Conservation (phyloP, 2,888 invertebrate genomes). For the Anthoptus insignis region DNA sequence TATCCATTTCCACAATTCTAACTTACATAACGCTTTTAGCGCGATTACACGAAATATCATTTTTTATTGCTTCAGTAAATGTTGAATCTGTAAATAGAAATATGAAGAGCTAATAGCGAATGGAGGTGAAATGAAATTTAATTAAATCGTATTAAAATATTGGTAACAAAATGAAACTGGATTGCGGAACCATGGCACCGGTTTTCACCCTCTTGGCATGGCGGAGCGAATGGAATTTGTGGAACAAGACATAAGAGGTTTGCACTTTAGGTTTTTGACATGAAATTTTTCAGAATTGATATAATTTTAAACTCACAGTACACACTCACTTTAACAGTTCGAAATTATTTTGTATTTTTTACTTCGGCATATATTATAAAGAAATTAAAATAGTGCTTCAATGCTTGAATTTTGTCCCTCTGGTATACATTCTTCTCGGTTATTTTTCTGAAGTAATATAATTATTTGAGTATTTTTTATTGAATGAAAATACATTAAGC, state of each 20-base stretch:
- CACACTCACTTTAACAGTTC: too few relatives aligned
- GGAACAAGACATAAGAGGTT: slow-evolving; percentile 49
- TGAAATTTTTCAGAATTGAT: too few relatives aligned
- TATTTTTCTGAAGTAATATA: too few relatives aligned
- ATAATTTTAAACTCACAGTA: too few relatives aligned
- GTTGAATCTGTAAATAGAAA: slow-evolving; percentile 29
- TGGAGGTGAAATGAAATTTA: slow-evolving; percentile 35
- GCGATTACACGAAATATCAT: slow-evolving; percentile 29
- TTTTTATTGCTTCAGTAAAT: slow-evolving; percentile 25
- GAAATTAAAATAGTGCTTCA: too few relatives aligned
- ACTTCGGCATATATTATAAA: too few relatives aligned
- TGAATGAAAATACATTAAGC: too few relatives aligned
- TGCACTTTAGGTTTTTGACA: too few relatives aligned
- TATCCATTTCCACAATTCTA: neutral
- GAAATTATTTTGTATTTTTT: too few relatives aligned
- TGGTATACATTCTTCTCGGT: too few relatives aligned
- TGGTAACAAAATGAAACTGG: slow-evolving; percentile 63
- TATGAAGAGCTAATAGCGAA: slow-evolving; percentile 33
- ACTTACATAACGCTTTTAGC: slow-evolving; percentile 25
- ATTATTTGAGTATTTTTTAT: too few relatives aligned
- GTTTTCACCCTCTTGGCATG: slow-evolving; percentile 74
- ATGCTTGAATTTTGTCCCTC: too few relatives aligned
- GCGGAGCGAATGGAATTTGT: slow-evolving; percentile 52
- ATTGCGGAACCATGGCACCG: slow-evolving; percentile 56
- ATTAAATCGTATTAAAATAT: slow-evolving; percentile 54